Base-by-base conservation (phyloP, 2,113 vertebrate species). In the Paradisaea rubra region DNA sequence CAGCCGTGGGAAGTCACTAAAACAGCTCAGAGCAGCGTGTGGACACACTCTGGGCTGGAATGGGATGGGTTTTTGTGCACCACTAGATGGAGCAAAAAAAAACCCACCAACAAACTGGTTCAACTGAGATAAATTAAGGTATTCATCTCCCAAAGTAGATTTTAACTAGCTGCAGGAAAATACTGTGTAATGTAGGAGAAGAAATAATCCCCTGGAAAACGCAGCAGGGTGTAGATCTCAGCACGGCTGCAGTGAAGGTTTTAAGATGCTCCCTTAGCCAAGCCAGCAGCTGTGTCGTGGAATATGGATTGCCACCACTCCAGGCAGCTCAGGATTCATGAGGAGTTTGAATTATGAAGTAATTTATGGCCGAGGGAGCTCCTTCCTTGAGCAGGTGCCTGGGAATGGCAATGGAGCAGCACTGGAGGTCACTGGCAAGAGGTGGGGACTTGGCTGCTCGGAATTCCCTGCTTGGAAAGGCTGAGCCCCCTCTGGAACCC, bases 41-140 rank as follows among this genome's bases (percentile, higher is more conserved):
- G 10, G 54, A 15, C 22, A 1, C 35, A 1, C 35, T 66, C 28
- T 3, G 53, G 60, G 28, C 53, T 69, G 49, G 49, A 35, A 24
- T 1, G 7, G 25, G 25, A 5, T 17, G 33, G 64, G 17, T 24
- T 88, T 87, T 54, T 73, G 9, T 44, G 84, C 20, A 31, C 77
- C 73, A 5, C 86, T 95, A 93, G 91, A 80, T 91, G 80, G 88
- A 95, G 93, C 33, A 91, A 79, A 89, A 64, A 60, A 27, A 10
- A n/a, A 16, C 24, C 12, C 39, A 39, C 39, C 11, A 39, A 39
- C 28, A 59, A 47, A 31, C 0, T 37, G 52, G 47, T 56, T 74
- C 39, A 52, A 5, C 63, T 28, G 57, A 54, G 52, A 44, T 12
- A 35, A 81, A 85, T 76, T 2, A 42, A 37, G 27, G 52, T 33